phyloP scores from a whole-genome alignment of 2,797 vertebrate species.

The Gallinago nigripennis region DNA sequence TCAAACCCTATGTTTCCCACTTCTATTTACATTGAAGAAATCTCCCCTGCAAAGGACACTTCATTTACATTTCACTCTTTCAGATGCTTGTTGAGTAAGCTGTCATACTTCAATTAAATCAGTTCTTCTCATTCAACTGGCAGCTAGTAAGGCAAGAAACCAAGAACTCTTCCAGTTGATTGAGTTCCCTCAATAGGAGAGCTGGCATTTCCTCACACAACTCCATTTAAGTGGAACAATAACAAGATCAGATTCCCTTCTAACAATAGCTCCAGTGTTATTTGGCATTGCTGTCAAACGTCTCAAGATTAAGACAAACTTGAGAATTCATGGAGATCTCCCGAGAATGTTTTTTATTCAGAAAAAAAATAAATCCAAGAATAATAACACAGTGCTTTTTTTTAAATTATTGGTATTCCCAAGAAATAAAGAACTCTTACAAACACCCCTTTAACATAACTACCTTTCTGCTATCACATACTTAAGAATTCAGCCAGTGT shows the following conservation, averaged over 20 bases:
- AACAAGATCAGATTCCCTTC: conserved; percentile 60
- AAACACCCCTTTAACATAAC: not conserved
- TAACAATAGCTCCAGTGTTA: conserved; percentile 66
- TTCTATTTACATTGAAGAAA: not conserved
- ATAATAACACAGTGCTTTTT: not conserved
- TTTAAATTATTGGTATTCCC: not conserved
- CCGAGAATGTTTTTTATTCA: conserved; percentile 32
- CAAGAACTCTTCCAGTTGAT: conserved; percentile 61
- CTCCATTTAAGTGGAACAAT: conserved; percentile 66
- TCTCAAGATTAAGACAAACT: conserved; percentile 37
- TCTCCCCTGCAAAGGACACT: conserved; percentile 38
- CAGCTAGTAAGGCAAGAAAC: conserved; percentile 56
- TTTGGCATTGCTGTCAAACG: conserved; percentile 25
- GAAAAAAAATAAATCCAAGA: not conserved
- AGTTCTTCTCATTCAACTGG: conserved; percentile 43
- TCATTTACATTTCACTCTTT: conserved; percentile 53
- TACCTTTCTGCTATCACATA: not conserved
- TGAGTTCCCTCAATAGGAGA: conserved; percentile 54
- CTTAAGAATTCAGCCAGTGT: not conserved
- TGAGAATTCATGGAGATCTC: conserved; percentile 49
- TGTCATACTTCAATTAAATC: conserved; percentile 62
- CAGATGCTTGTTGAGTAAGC: conserved; percentile 39
- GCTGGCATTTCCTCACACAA: conserved; percentile 13
- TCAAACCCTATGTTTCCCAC: not conserved
- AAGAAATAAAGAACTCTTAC: not conserved